These are phyloP conservation scores for Notamacropus eugenii DNA, from an alignment of 2,797 vertebrate genomes.

Conservation along the genomic window DNA sequence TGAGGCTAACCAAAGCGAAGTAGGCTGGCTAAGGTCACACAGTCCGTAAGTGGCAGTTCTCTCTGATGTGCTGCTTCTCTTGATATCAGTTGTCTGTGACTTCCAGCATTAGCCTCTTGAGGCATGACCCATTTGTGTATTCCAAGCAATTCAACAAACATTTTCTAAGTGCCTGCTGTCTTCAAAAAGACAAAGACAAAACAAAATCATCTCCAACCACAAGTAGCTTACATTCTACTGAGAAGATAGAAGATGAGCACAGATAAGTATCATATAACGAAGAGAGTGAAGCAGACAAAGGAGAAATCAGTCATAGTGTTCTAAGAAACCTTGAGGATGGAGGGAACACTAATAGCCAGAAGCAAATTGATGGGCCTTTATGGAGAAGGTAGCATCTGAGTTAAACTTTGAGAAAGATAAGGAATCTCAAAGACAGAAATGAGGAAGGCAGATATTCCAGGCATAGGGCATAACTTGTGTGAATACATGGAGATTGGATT, in stretches of 20 bases:
- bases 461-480: background rate
- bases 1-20: background rate
- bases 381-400: background rate
- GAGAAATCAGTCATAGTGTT: no score
- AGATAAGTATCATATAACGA: background rate
- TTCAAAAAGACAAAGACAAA: background rate
- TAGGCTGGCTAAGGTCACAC: background rate
- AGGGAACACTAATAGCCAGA: background rate
- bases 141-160: background rate
- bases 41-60: background rate
- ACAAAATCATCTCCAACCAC: background rate
- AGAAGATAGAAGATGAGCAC: background rate
- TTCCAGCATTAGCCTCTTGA: background rate
- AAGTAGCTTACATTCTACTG: background rate
- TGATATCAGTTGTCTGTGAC: background rate
- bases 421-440: no score
- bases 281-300: background rate
- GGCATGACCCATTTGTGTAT: background rate
- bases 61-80: background rate
- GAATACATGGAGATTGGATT: background rate
- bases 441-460: no score
- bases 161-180: background rate
- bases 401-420: background rate
- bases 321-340: background rate
- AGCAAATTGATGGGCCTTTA: background rate